These are phyloP conservation scores for Elysia crispata DNA, from an alignment of 2,888 invertebrate species.

Conservation along the genomic window DNA sequence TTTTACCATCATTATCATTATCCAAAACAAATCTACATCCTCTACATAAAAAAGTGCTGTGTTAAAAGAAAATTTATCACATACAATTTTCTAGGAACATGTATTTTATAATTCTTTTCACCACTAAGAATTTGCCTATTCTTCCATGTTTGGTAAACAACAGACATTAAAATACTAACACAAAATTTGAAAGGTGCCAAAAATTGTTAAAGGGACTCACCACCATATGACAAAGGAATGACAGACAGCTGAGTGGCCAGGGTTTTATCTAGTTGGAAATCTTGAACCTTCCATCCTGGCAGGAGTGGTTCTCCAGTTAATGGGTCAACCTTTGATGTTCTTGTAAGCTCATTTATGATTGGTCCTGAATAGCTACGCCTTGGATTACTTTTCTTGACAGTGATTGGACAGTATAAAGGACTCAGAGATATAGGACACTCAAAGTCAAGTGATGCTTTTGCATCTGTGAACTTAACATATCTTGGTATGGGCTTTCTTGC, in stretches of 20 bases:
- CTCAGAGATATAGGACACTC: conserved; percentile 75
- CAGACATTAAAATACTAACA: too few relatives aligned
- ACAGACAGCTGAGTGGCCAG: conserved; percentile 63
- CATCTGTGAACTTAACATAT: conserved; percentile 68
- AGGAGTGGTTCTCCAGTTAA: conserved; percentile 67
- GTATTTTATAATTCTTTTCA: too few relatives aligned
- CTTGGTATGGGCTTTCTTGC: conserved; percentile 71
- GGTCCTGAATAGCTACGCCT: conserved; percentile 73
- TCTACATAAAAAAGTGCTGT: too few relatives aligned
- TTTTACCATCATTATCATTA: too few relatives aligned
- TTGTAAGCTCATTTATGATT: conserved; percentile 71
- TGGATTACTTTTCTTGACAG: conserved; percentile 71
- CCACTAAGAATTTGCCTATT: too few relatives aligned
- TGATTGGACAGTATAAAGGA: conserved; percentile 72
- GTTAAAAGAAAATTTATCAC: too few relatives aligned
- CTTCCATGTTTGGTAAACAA: too few relatives aligned
- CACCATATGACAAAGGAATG: conserved; percentile 72
- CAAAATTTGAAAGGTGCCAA: too few relatives aligned
- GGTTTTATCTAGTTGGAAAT: conserved; percentile 69
- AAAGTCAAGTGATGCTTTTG: conserved; percentile 62
- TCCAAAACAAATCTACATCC: too few relatives aligned
- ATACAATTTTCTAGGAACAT: too few relatives aligned
- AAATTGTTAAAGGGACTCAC: conserved; percentile 54
- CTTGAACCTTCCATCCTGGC: conserved; percentile 69
- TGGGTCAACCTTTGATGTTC: conserved; percentile 73